Evolutionary conservation across 2,113 vertebrate genomes (phyloP).

Genomic region (Eulacestoma nigropectus): DNA sequence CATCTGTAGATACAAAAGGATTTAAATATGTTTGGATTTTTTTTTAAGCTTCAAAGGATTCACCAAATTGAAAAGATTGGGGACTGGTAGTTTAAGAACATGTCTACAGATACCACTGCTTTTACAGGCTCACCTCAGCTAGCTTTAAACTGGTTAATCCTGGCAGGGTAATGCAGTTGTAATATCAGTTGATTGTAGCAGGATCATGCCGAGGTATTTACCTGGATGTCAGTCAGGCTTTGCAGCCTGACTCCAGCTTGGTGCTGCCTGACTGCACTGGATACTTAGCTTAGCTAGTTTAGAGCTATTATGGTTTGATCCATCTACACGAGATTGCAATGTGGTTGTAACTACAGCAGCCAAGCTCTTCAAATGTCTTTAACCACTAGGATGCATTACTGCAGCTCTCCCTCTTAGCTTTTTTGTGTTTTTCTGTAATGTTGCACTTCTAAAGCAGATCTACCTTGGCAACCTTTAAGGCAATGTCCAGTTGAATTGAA

Average conservation of each 20-base stretch:
- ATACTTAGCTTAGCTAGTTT: background rate
- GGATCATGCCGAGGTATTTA: conserved; percentile 16
- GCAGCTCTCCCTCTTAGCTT: background rate
- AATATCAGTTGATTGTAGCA: background rate
- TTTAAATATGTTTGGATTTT: background rate
- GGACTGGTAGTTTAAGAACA: background rate
- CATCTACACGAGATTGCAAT: background rate
- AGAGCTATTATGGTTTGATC: background rate
- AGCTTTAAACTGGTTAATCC: conserved; percentile 33
- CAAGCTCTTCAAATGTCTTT: background rate
- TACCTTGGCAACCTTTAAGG: background rate
- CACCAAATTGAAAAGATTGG: background rate
- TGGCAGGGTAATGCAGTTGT: background rate
- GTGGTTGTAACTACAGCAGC: background rate
- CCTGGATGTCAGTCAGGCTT: conserved; percentile 30
- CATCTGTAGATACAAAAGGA: background rate
- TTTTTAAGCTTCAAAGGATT: background rate
- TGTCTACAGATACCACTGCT: background rate
- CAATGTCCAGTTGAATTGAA: background rate
- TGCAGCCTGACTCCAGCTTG: background rate
- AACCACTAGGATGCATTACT: background rate
- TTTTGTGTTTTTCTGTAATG: background rate
- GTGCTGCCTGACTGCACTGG: background rate
- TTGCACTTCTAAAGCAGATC: background rate
- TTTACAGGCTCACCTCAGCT: background rate